phyloP scores from a whole-genome alignment of 2,888 invertebrate genomes.

The Machimus rusticus region DNA sequence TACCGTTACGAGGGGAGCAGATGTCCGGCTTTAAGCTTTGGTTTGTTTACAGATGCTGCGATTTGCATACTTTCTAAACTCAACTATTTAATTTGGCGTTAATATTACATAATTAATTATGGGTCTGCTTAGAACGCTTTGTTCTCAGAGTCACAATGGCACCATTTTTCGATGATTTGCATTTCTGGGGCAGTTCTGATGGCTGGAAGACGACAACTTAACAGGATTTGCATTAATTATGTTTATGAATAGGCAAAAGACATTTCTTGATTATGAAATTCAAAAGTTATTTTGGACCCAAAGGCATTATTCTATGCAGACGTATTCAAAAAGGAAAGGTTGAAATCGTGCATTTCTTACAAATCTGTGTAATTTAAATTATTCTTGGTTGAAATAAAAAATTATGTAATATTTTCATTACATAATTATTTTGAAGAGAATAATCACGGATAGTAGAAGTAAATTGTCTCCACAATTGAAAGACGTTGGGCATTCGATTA shows the following conservation, averaged over 20 bases:
- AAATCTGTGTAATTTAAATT: too few relatives aligned
- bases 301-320: neutral
- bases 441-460: too few relatives aligned
- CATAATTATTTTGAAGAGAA: too few relatives aligned
- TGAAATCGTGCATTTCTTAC: too few relatives aligned
- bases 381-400: too few relatives aligned
- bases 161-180: neutral
- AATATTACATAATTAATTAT: neutral
- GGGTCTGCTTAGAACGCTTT: neutral
- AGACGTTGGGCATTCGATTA: too few relatives aligned
- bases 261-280: neutral
- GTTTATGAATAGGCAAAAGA: neutral
- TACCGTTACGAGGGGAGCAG: neutral
- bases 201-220: neutral
- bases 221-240: neutral
- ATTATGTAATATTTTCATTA: too few relatives aligned
- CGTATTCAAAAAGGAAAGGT: too few relatives aligned
- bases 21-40: neutral
- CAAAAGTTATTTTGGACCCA: neutral
- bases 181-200: neutral
- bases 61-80: neutral
- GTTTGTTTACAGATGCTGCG: neutral
- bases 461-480: too few relatives aligned
- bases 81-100: neutral
- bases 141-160: neutral